A percentile compares a stretch with the other conserved stretches of the same genome.
These are phyloP conservation scores for Theropithecus gelada DNA, from an alignment of 2,113 vertebrate species.

Conservation along the genomic window DNA sequence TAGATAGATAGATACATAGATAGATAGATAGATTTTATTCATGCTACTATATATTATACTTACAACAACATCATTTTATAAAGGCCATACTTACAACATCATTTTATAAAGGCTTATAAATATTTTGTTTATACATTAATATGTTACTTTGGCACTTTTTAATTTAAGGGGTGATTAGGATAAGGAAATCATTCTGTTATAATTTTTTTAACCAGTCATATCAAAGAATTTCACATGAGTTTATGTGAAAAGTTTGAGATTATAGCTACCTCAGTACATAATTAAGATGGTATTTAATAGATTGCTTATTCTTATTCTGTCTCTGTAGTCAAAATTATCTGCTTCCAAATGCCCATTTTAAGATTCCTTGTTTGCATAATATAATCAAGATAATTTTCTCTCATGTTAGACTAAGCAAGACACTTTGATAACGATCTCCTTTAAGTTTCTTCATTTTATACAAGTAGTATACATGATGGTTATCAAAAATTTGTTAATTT, in stretches of 20 bases:
- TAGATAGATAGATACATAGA: too few species aligned
- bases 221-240: slow-evolving; percentile 13
- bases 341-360: slow-evolving; percentile 39
- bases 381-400: slow-evolving; percentile 53
- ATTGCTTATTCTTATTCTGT: slow-evolving; percentile 57
- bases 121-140: not conserved
- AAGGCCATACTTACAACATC: not conserved
- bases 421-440: slow-evolving; percentile 17
- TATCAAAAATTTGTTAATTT: slow-evolving; percentile 44
- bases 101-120: not conserved
- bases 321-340: slow-evolving; percentile 53
- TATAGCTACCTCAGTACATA: not conserved
- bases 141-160: slow-evolving; percentile 8
- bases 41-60: not conserved
- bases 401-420: slow-evolving; percentile 46
- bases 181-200: slow-evolving; percentile 18
- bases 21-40: not conserved
- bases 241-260: slow-evolving; percentile 35
- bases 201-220: not conserved
- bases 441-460: slow-evolving; percentile 45
- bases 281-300: slow-evolving; percentile 55
- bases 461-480: not conserved
- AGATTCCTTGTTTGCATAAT: slow-evolving; percentile 38
- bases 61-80: not conserved
- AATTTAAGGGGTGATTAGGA: not conserved